Base-by-base conservation (phyloP, 2,797 vertebrate genomes). In the Cuniculus paca region DNA sequence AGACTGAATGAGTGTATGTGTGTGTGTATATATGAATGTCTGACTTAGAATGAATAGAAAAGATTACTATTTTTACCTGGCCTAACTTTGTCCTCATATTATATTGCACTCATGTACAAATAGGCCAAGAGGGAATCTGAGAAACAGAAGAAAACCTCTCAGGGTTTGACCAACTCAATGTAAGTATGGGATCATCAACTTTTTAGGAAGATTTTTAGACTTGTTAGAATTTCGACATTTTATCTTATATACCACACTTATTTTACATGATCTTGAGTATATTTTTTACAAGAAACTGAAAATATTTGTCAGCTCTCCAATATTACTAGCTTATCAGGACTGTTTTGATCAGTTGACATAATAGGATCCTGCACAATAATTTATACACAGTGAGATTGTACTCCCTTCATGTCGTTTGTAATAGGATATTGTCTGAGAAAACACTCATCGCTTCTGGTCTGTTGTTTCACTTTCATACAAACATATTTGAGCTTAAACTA, bases 171-270 rank as follows among this genome's bases (percentile, higher is more conserved):
- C 52, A 90, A 54, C 36, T 81, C 16, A 68, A 6, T 34, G 12
- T 61, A 31, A 68, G 42, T 26, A 24, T 78, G 50, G 22, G 52
- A 56, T 84, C 5, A 74, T 45, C 79, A 24, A 39, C 74, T 74
- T 84, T 58, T 87, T 42, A 94, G 45, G 31, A 45, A 56, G 36
- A 45, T 52, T 77, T 88, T 93, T 77, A 85, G 86, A 52, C 12
- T 80, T 75, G 8, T 52, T 91, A 28, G 92, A 77, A 34, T 50
- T 39, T 79, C 75, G 70, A 6, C 6, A 36, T 87, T 63, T 89
- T 60, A 58, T 86, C 26, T 54, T 79, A 19, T 45, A 31, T 22
- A 20, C 63, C 13, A 5, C 50, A 31, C 50, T 80, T 92, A 58
- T n/a, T 91, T 78, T 20, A 65, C 0, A 19, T 60, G 8, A 48